phyloP scores from a whole-genome alignment of 2,797 vertebrate species.

The Poecilia wingei region DNA sequence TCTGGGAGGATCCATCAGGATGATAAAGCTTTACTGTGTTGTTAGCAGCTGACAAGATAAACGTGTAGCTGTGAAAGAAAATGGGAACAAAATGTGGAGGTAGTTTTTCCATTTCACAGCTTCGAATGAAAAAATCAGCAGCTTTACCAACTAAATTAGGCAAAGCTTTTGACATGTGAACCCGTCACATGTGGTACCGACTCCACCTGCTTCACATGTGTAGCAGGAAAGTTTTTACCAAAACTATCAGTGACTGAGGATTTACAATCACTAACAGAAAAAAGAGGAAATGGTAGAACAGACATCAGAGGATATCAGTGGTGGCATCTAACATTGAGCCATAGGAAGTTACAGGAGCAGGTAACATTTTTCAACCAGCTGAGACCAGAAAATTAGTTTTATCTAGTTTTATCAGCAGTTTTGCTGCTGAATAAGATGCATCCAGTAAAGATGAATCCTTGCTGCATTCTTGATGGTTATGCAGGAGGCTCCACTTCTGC shows the following conservation, averaged over 20 bases:
- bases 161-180: neutral
- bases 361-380: neutral
- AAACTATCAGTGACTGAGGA: neutral
- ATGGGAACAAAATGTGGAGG: neutral
- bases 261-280: neutral
- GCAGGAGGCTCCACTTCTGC: neutral
- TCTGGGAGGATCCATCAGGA: neutral
- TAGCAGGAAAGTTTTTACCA: neutral
- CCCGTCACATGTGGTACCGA: neutral
- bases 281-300: neutral
- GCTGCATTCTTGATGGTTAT: neutral
- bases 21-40: neutral
- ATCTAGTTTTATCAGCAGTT: neutral
- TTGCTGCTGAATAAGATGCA: neutral
- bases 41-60: constrained; percentile 4
- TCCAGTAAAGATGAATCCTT: neutral
- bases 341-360: neutral
- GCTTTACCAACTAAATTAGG: neutral
- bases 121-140: neutral
- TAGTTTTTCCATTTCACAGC: neutral
- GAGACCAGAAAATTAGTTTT: neutral
- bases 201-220: neutral
- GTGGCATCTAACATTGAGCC: neutral
- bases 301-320: neutral
- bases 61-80: neutral